These are phyloP conservation scores for Alloplasta piceator DNA, from an alignment of 2,888 invertebrate species.

Conservation along the genomic window DNA sequence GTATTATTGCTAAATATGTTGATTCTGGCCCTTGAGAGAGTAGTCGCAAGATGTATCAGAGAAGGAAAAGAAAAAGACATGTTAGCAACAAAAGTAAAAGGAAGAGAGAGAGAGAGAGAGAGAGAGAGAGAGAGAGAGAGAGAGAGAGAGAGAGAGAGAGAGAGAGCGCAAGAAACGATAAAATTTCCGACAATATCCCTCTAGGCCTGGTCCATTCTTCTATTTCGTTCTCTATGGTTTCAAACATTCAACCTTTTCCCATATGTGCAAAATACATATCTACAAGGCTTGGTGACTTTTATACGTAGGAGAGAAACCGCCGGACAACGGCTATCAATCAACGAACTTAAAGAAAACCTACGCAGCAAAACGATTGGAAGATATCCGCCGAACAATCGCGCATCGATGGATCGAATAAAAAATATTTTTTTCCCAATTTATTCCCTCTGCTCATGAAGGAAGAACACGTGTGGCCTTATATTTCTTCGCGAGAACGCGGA, in stretches of 20 bases:
- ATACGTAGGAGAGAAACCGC: background rate
- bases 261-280: background rate
- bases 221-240: background rate
- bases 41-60: conserved; percentile 51
- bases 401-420: conserved; percentile 2
- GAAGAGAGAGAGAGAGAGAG: conserved; percentile 37
- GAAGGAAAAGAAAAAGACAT: conserved; percentile 32
- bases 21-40: conserved; percentile 63
- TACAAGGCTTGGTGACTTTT: background rate
- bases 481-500: conserved; percentile 46
- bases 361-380: background rate
- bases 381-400: background rate
- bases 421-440: conserved; percentile 10
- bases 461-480: no score
- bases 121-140: conserved; percentile 13
- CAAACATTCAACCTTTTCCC: background rate
- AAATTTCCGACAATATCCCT: conserved; percentile 24
- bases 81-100: conserved; percentile 29
- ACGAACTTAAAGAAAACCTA: background rate
- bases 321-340: background rate
- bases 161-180: conserved; percentile 26
- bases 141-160: background rate
- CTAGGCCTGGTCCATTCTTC: conserved; percentile 30
- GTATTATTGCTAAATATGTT: conserved; percentile 73
- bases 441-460: background rate